Percentiles rank a stretch among this genome's conserved stretches.
Conservation (phyloP, 2,797 vertebrate species). For the Miichthys miiuy region DNA sequence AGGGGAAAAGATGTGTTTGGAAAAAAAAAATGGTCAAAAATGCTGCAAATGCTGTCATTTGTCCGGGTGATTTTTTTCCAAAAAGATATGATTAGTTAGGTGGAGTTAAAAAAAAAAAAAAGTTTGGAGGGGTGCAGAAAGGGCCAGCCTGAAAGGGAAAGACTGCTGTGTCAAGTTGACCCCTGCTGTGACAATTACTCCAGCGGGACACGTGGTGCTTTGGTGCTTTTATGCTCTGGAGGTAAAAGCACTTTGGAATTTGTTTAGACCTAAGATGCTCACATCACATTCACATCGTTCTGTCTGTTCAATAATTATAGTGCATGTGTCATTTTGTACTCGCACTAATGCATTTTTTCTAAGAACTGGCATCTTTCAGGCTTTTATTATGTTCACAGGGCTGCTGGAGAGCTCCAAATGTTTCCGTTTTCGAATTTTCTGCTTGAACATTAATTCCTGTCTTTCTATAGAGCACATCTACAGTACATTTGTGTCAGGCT, state of each 20-base stretch:
- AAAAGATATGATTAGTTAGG: constrained; percentile 34
- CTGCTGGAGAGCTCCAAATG: neutral
- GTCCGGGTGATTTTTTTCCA: constrained; percentile 21
- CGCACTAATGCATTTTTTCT: neutral
- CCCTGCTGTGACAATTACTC: constrained; percentile 36
- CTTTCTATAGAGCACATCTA: neutral
- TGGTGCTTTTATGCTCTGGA: constrained; percentile 32
- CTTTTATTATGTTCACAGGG: neutral
- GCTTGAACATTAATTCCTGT: neutral
- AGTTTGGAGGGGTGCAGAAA: constrained; percentile 6
- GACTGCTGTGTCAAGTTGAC: constrained; percentile 35
- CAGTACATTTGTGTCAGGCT: neutral
- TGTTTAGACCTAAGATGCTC: constrained; percentile 26
- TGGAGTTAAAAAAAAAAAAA: constrained; percentile 18
- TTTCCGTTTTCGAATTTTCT: neutral
- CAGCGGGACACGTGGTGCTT: constrained; percentile 19
- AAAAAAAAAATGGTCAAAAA: constrained; percentile 3
- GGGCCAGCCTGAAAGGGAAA: neutral
- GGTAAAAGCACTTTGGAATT: constrained; percentile 50
- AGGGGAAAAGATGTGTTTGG: constrained; percentile 33
- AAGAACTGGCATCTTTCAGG: neutral
- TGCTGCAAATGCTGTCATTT: constrained; percentile 38
- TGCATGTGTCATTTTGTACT: constrained; percentile 13
- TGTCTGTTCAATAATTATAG: neutral
- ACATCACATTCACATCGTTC: constrained; percentile 18